Evolutionary conservation across 2,888 invertebrate genomes (phyloP).

Genomic region (Drosophila formosana): DNA sequence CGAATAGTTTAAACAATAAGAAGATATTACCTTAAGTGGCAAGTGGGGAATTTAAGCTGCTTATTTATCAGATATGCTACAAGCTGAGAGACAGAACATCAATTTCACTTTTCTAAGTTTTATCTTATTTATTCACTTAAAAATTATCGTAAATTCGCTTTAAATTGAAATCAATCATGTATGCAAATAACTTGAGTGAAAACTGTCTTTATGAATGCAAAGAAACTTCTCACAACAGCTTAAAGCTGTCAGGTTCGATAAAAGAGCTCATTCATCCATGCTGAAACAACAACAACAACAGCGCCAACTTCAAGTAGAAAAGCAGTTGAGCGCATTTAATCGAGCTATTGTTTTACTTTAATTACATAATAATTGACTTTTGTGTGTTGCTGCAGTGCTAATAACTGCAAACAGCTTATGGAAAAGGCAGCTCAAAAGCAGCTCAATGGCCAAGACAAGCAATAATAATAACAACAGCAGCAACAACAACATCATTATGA

Average conservation of each 20-base stretch:
- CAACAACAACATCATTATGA: conserved; percentile 7
- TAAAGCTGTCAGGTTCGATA: conserved; percentile 3
- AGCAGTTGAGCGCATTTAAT: conserved; percentile 62
- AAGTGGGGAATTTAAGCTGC: not conserved
- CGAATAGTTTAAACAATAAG: conserved; percentile 6
- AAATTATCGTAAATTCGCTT: not conserved
- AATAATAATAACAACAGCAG: conserved; percentile 12
- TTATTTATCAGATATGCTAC: conserved; percentile 1
- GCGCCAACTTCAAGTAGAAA: conserved; percentile 8
- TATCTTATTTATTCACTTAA: not conserved
- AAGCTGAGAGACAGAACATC: too few species aligned
- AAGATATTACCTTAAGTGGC: not conserved
- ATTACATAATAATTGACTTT: conserved; percentile 77
- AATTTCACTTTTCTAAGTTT: not conserved
- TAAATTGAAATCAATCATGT: conserved; percentile 2
- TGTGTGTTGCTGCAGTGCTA: conserved; percentile 49
- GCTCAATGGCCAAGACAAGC: conserved; percentile 24
- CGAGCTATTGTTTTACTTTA: conserved; percentile 73
- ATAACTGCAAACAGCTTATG: conserved; percentile 72
- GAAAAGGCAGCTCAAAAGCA: conserved; percentile 35
- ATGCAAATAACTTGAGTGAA: not conserved
- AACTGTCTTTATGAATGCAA: not conserved
- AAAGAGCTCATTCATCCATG: conserved; percentile 13
- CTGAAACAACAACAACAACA: not conserved
- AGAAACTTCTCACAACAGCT: not conserved